Conservation (phyloP, 2,888 invertebrate species). For the Camponotus fellah region DNA sequence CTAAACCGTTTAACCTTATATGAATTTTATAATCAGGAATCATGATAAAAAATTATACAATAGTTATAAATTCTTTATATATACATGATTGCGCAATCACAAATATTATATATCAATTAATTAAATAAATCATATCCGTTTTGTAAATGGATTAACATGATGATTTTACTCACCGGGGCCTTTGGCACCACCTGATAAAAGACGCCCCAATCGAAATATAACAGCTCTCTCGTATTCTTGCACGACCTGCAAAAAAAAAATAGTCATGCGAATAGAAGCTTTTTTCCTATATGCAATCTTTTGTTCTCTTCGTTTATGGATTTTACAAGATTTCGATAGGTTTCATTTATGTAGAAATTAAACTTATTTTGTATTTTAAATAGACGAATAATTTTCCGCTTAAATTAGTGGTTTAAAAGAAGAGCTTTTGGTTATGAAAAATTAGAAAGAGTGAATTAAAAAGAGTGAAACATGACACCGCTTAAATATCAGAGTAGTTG, state of each 20-base stretch:
- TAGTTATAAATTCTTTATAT: neutral
- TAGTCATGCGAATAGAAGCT: too few relatives aligned
- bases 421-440: too few relatives aligned
- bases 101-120: neutral
- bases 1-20: neutral
- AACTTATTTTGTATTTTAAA: neutral
- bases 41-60: neutral
- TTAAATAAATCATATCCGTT: neutral
- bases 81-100: neutral
- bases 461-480: too few relatives aligned
- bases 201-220: conserved; percentile 96
- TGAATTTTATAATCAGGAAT: neutral
- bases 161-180: conserved; percentile 90
- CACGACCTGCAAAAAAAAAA: conserved; percentile 90
- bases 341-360: too few relatives aligned
- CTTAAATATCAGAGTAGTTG: neutral
- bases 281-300: too few relatives aligned
- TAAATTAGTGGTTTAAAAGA: too few relatives aligned
- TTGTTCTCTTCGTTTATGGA: too few relatives aligned
- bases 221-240: conserved; percentile 98
- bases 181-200: conserved; percentile 96
- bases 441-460: too few relatives aligned
- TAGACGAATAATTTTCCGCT: neutral
- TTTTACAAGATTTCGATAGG: too few relatives aligned
- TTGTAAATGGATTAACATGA: neutral